These are phyloP conservation scores for Formica exsecta DNA, from an alignment of 1,140 invertebrate species.

Conservation along the genomic window DNA sequence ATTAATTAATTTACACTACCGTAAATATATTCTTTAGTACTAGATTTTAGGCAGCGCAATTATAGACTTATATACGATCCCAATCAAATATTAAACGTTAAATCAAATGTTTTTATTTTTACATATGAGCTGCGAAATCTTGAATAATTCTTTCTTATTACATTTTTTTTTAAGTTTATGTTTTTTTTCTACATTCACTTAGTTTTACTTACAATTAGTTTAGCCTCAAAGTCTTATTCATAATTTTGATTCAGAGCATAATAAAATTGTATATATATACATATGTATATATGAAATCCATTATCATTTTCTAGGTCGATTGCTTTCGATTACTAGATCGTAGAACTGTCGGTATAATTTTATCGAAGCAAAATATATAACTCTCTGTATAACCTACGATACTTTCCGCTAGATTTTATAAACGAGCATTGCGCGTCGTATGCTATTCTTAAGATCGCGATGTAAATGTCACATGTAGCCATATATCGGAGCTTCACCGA, in stretches of 20 bases:
- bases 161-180: not conserved
- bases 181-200: not conserved
- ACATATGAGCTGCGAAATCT: not conserved
- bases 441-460: slow-evolving; percentile 57
- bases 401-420: slow-evolving; percentile 36
- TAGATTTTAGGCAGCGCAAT: not conserved
- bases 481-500: slow-evolving; percentile 15
- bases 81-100: not conserved
- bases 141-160: not conserved
- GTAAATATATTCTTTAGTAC: not conserved
- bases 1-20: slow-evolving; percentile 25
- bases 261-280: not conserved
- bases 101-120: not conserved
- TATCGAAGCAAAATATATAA: slow-evolving; percentile 30
- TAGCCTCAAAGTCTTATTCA: not conserved
- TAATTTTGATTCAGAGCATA: not conserved
- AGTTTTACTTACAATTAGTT: not conserved
- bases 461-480: slow-evolving; percentile 48
- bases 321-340: slow-evolving; percentile 24
- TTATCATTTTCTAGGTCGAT: not conserved
- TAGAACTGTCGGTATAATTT: slow-evolving; percentile 31
- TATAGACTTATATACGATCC: not conserved
- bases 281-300: too few species aligned
- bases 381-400: slow-evolving; percentile 12
- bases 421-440: slow-evolving; percentile 27